Conservation (phyloP, 92 coral and sea anemone species). For the Nematostella vectensis region DNA sequence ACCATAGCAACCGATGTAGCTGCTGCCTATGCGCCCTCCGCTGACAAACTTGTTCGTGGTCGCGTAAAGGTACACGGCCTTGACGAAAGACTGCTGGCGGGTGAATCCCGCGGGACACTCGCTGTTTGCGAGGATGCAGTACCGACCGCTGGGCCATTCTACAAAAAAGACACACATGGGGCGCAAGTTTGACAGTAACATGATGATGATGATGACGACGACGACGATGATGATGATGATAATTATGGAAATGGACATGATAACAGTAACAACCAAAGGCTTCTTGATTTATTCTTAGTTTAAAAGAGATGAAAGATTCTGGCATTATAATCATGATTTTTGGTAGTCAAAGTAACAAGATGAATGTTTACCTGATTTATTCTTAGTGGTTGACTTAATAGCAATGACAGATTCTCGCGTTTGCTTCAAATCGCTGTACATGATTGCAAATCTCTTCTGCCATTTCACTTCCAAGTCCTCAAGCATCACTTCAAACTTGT, state of each 20-base stretch:
- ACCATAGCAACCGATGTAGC: conserved; percentile 74
- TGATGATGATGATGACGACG: not conserved
- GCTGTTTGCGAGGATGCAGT: conserved; percentile 69
- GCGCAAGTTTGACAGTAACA: not conserved
- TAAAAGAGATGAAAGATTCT: no score
- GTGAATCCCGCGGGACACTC: conserved; percentile 55
- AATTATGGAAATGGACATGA: no score
- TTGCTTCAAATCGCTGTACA: conserved; percentile 3
- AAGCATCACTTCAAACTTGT: conserved; percentile 9
- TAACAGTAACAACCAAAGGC: no score
- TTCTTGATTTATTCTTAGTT: no score
- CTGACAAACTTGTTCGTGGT: conserved; percentile 24
- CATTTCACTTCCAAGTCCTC: conserved; percentile 6
- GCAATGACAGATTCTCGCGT: not conserved
- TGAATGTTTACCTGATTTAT: no score
- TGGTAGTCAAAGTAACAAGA: no score
- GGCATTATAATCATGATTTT: no score
- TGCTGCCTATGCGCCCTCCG: conserved; percentile 57
- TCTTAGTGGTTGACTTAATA: no score
- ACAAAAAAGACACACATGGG: not conserved
- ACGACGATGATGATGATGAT: no score
- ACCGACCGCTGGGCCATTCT: conserved; percentile 72
- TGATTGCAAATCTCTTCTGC: conserved; percentile 5
- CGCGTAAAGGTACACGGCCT: conserved; percentile 53
- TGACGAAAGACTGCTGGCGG: conserved; percentile 51